Evolutionary conservation across 1,140 invertebrate species (phyloP).

Genomic region (Drosophila saltans): DNA sequence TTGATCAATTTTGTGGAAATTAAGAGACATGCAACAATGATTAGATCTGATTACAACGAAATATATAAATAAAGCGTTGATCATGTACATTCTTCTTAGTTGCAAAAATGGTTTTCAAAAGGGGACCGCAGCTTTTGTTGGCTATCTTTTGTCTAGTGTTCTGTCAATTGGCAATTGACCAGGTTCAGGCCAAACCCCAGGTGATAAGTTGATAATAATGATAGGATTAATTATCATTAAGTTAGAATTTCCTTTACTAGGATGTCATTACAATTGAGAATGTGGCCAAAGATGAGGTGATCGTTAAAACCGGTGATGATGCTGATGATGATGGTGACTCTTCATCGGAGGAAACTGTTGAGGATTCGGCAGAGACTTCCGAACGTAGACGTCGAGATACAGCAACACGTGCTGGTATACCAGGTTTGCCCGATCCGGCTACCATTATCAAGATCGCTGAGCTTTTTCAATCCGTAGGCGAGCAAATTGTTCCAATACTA

Average conservation of each 20-base stretch:
- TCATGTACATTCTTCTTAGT: not conserved
- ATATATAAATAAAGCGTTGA: slow-evolving; percentile 49
- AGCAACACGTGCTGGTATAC: slow-evolving; percentile 57
- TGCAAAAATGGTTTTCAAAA: slow-evolving; percentile 54
- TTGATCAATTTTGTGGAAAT: slow-evolving; percentile 64
- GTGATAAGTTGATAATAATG: slow-evolving; percentile 33
- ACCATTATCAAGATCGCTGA: slow-evolving; percentile 76
- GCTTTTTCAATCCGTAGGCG: slow-evolving; percentile 70
- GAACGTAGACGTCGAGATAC: slow-evolving; percentile 56
- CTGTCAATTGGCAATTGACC: slow-evolving; percentile 33
- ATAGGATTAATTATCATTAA: not conserved
- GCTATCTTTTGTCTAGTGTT: slow-evolving; percentile 37
- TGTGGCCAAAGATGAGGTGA: slow-evolving; percentile 30
- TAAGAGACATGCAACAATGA: slow-evolving; percentile 63
- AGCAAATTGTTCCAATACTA: slow-evolving; percentile 71
- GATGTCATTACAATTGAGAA: slow-evolving; percentile 28
- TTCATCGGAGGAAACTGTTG: slow-evolving; percentile 76
- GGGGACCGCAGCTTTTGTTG: slow-evolving; percentile 48
- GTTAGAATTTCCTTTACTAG: slow-evolving; percentile 9
- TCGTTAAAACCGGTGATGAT: slow-evolving; percentile 27
- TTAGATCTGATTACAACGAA: slow-evolving; percentile 38
- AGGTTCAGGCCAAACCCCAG: slow-evolving; percentile 60
- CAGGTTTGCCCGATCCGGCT: slow-evolving; percentile 75
- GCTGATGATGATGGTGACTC: slow-evolving; percentile 56
- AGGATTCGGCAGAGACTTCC: slow-evolving; percentile 62